Evolutionary conservation across 2,888 invertebrate genomes (phyloP), one percentile per base, ranked within the genome.

Genomic region (Eupithecia inturbata): DNA sequence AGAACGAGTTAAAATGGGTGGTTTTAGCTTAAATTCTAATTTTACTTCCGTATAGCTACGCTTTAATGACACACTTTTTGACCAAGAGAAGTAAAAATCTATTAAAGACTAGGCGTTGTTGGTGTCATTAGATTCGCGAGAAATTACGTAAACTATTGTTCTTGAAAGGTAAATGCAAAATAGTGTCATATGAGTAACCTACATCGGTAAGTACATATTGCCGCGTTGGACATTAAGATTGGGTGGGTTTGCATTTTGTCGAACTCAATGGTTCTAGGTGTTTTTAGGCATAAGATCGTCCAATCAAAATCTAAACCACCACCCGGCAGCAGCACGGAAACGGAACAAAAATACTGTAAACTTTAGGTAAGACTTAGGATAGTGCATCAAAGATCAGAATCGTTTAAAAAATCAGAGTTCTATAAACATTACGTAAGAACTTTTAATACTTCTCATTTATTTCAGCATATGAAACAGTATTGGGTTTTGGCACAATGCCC

Each of bases 401-500:
- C n/a, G n/a, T 49, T 49, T 49, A 26, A 26, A 57, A 57, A 12
- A 1, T 10, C 26, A 57, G 22, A 12, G 26, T 22, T 26, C 14
- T 28, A 19, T 31, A 39, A 62, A 67, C 39, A 62, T 71, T 67
- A 67, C 70, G 72, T 75, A 19, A 71, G 28, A 60, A 33, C 9
- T 66, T 71, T 57, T 12, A 28, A 63, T 64, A 64, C 45, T 36
- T 71, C 28, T 3, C 64, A 45, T 22, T 45, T 70, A 70, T 75
- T 70, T 70, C 75, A 68, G 72, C 67, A 63, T 53, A 49, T 26
- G 69, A 57, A 68, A 72, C 16, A 68, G 63, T 63, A 33, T 62
- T 66, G 67, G 36, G 19, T 70, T 73, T 71, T 76, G 75, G 72
- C 73, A 70, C 60, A 68, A 66, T 73, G 72, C 70, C 70, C 28